Conservation (phyloP, 2,797 vertebrate species). For the Propithecus deckenii region DNA sequence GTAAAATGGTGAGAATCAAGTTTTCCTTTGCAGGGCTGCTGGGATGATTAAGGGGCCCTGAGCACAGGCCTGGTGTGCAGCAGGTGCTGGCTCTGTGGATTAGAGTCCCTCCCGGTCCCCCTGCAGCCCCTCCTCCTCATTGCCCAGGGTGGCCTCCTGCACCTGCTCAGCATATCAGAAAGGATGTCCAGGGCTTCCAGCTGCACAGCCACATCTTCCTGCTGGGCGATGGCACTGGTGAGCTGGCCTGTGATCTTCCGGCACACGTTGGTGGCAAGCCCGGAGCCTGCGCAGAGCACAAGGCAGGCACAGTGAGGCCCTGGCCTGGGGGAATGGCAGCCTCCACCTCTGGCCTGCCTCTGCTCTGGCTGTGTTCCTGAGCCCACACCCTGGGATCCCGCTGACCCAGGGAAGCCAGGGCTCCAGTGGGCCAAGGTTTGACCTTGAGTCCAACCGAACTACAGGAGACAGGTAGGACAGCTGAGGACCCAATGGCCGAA, state of each 20-base stretch:
- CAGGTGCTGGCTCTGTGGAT: background rate
- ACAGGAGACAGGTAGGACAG: background rate
- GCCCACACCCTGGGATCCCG: background rate
- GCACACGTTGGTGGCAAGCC: slow-evolving; percentile 91
- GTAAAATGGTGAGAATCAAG: background rate
- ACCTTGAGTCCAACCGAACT: background rate
- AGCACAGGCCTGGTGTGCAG: background rate
- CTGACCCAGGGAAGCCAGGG: background rate
- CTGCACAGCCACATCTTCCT: slow-evolving; percentile 94
- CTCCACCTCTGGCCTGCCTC: background rate
- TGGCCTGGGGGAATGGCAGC: background rate
- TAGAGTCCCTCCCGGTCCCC: background rate
- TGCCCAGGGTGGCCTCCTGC: background rate
- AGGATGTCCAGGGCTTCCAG: slow-evolving; percentile 97
- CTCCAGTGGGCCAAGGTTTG: background rate
- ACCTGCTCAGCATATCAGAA: slow-evolving; percentile 98
- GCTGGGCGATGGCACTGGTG: slow-evolving; percentile 93
- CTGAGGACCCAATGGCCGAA: background rate
- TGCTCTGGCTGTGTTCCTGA: background rate
- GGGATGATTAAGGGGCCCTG: background rate
- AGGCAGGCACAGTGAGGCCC: background rate
- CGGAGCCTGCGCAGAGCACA: slow-evolving; percentile 85
- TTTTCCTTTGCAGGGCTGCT: background rate
- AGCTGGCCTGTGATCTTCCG: slow-evolving; percentile 96
- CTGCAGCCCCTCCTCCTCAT: background rate